Conservation (phyloP, 2,888 invertebrate species). For the Nomada hirtipes region DNA sequence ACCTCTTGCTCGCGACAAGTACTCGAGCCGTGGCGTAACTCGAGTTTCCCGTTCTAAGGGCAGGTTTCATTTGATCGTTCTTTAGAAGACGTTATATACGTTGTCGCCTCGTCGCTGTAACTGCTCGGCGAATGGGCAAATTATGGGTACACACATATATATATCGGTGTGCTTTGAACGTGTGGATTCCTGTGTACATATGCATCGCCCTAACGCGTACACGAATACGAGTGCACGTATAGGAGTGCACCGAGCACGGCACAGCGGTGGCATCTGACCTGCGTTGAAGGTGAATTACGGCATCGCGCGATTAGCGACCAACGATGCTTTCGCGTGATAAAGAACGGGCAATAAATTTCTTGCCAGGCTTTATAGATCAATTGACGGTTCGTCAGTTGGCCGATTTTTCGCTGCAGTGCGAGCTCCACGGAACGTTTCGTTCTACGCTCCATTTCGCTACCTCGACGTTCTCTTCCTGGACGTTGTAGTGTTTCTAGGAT, state of each 20-base stretch:
- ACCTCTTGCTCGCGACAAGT: conserved; percentile 15
- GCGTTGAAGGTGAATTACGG: conserved; percentile 60
- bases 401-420: background rate
- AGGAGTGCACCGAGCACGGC: background rate
- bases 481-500: conserved; percentile 44
- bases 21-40: background rate
- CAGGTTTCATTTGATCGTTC: conserved; percentile 28
- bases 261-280: conserved; percentile 44
- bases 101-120: conserved; percentile 16
- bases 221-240: background rate
- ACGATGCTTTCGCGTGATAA: conserved; percentile 52
- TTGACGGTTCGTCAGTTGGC: conserved; percentile 34
- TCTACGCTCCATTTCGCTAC: background rate
- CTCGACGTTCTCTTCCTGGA: background rate
- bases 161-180: background rate
- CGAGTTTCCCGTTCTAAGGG: background rate
- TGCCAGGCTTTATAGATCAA: conserved; percentile 26
- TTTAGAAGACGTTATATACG: conserved; percentile 6
- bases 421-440: conserved; percentile 1
- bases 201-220: background rate
- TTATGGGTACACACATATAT: conserved; percentile 10
- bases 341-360: conserved; percentile 39
- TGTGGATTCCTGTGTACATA: background rate
- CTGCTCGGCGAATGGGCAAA: conserved; percentile 21
- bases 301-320: conserved; percentile 59